Evolutionary conservation across 2,888 invertebrate species (phyloP).

Genomic region (Tricholauxania praeusta): DNA sequence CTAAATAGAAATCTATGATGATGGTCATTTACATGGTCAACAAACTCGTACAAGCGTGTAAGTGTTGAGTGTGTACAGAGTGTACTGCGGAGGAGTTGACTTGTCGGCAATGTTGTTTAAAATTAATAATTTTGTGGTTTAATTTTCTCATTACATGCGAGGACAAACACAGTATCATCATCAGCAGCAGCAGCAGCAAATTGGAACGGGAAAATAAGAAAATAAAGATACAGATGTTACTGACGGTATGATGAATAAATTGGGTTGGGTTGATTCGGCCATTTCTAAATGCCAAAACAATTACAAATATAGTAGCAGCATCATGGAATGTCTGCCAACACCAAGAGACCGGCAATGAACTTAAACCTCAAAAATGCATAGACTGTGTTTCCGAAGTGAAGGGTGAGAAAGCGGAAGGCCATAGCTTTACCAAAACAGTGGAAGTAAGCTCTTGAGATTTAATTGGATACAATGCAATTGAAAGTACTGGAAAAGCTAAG

Average conservation of each 20-base stretch:
- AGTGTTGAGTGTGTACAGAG: not conserved
- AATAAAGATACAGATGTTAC: too few species aligned
- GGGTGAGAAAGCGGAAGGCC: conserved; percentile 33
- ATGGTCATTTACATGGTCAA: not conserved
- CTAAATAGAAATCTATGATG: not conserved
- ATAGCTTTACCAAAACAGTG: conserved; percentile 9
- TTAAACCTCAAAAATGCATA: not conserved
- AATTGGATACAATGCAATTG: conserved; percentile 24
- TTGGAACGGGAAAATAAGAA: too few species aligned
- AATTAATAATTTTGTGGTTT: conserved; percentile 41
- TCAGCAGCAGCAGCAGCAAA: too few species aligned
- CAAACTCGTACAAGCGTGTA: conserved; percentile 7
- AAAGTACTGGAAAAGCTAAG: conserved; percentile 6
- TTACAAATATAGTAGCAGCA: too few species aligned
- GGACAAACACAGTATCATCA: not conserved
- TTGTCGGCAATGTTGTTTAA: conserved; percentile 23
- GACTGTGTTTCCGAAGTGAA: conserved; percentile 12
- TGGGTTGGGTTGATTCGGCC: not conserved
- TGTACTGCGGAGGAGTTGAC: conserved; percentile 17
- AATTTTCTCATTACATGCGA: conserved; percentile 35
- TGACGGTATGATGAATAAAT: not conserved
- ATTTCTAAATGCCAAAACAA: not conserved
- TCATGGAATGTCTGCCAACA: not conserved
- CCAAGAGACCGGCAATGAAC: not conserved
- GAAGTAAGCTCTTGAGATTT: conserved; percentile 39